Evolutionary conservation across 2,113 vertebrate species (phyloP).

Genomic region (Prochilodus magdalenae): DNA sequence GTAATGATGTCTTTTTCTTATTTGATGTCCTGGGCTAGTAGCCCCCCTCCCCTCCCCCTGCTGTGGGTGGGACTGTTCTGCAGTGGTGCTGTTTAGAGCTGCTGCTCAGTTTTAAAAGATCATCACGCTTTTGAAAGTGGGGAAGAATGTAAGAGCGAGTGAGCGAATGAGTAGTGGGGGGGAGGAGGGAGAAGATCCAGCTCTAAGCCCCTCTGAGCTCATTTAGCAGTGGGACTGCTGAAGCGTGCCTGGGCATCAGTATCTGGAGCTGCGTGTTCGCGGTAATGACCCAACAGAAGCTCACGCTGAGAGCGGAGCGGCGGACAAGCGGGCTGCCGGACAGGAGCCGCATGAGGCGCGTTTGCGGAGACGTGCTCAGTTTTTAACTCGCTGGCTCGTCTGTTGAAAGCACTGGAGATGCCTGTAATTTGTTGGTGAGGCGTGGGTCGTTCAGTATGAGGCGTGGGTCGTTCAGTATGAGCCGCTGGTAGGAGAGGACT

Average conservation of each 20-base stretch:
- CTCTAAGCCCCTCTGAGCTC: constrained; percentile 26
- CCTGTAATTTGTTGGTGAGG: not conserved
- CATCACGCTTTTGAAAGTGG: constrained; percentile 14
- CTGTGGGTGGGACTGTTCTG: not conserved
- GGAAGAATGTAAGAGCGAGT: constrained; percentile 6
- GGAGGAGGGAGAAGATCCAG: not conserved
- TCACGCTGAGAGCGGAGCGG: not conserved
- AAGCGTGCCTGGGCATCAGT: constrained; percentile 24
- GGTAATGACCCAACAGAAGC: constrained; percentile 45
- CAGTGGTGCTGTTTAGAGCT: not conserved
- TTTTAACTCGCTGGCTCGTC: not conserved
- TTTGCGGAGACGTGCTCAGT: not conserved
- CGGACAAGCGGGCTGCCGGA: not conserved
- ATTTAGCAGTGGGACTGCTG: constrained; percentile 34
- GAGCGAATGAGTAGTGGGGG: too few species aligned
- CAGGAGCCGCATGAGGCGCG: not conserved
- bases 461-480: not conserved
- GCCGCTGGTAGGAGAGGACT: not conserved
- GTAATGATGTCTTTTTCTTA: too few species aligned
- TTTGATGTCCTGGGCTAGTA: too few species aligned
- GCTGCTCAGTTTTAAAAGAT: constrained; percentile 34
- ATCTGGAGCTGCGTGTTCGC: not conserved
- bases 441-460: not conserved
- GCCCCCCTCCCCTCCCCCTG: not conserved
- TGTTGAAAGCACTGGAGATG: not conserved